Evolutionary conservation across 2,113 vertebrate genomes (phyloP).

Genomic region (Melanostigma gelatinosum): DNA sequence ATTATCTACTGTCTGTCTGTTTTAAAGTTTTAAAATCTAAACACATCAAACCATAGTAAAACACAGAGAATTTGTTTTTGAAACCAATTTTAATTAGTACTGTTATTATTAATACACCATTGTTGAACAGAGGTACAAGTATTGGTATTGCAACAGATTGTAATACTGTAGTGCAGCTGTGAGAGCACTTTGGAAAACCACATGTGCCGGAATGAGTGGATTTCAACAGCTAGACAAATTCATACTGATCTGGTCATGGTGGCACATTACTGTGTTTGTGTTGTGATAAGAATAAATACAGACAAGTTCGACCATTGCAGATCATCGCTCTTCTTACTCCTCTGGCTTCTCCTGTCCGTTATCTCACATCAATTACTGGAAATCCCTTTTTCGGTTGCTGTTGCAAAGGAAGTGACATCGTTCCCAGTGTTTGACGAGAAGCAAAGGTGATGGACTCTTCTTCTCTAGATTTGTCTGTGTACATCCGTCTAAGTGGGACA

Average conservation of each 20-base stretch:
- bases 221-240: conserved; percentile 56
- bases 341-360: conserved; percentile 15
- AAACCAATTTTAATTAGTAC: conserved; percentile 66
- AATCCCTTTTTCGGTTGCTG: conserved; percentile 17
- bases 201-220: conserved; percentile 53
- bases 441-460: conserved; percentile 20
- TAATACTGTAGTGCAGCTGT: conserved; percentile 72
- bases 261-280: conserved; percentile 59
- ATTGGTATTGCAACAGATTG: conserved; percentile 71
- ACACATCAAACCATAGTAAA: background rate
- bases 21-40: background rate
- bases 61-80: conserved; percentile 36
- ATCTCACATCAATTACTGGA: conserved; percentile 27
- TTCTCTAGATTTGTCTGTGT: background rate
- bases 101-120: conserved; percentile 70
- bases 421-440: conserved; percentile 31
- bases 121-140: conserved; percentile 79
- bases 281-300: conserved; percentile 52
- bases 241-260: conserved; percentile 52
- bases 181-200: conserved; percentile 75
- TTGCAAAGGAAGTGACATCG: conserved; percentile 56
- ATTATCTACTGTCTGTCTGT: background rate
- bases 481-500: conserved; percentile 10
- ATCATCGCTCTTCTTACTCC: conserved; percentile 37
- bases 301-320: conserved; percentile 44